Percentiles rank a stretch among this genome's conserved stretches.
Conservation (phyloP, 2,797 vertebrate species). For the Poecilia velifera region DNA sequence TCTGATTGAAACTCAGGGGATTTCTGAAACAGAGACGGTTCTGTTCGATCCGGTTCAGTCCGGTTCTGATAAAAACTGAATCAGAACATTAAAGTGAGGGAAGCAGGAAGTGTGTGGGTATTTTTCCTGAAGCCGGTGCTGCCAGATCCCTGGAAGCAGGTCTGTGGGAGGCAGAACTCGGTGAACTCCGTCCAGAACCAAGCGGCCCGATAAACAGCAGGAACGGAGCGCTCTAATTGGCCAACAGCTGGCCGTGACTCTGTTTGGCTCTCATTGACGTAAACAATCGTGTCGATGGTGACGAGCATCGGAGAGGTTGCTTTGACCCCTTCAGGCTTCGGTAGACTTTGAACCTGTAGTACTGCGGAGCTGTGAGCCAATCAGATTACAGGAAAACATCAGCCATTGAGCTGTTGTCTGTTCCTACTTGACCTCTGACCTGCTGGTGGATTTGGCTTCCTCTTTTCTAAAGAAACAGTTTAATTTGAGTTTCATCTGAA, state of each 20-base stretch:
- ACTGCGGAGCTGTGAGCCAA: constrained; percentile 15
- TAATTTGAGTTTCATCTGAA: not conserved
- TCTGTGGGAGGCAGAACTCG: not conserved
- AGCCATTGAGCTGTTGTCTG: not conserved
- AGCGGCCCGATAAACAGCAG: not conserved
- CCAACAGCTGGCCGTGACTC: not conserved
- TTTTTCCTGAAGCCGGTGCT: not conserved
- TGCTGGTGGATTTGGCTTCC: not conserved
- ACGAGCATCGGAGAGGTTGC: not conserved
- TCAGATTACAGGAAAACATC: constrained; percentile 14
- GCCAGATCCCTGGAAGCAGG: not conserved
- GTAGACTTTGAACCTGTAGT: constrained; percentile 43
- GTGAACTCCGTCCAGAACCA: not conserved
- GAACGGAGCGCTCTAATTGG: constrained; percentile 28
- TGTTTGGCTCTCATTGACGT: constrained; percentile 5
- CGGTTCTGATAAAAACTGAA: not conserved
- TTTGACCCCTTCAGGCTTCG: constrained; percentile 20
- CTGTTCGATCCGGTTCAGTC: not conserved
- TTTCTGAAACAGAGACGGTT: not conserved
- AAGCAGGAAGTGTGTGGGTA: not conserved
- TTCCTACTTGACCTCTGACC: constrained; percentile 1
- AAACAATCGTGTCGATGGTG: constrained; percentile 11
- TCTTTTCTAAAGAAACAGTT: not conserved
- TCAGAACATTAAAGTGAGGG: not conserved
- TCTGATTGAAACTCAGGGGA: not conserved